Conservation (phyloP, 2,888 invertebrate genomes). For the Esperia sulphurella region DNA sequence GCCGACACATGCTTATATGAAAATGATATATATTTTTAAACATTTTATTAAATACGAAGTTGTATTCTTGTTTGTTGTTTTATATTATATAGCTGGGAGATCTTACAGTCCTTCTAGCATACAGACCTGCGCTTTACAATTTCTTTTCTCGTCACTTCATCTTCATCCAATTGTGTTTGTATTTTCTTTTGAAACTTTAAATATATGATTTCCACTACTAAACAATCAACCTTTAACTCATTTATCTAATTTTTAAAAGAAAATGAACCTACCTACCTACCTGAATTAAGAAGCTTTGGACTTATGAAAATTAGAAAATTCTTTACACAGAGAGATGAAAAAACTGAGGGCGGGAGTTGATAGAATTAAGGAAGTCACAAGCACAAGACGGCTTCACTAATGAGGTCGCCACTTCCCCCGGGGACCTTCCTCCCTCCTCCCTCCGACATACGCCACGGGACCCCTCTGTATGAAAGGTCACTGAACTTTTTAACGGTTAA, state of each 20-base stretch:
- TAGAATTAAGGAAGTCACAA: conserved; percentile 1
- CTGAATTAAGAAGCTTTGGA: background rate
- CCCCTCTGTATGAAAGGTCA: background rate
- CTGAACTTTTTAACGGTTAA: background rate
- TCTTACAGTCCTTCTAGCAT: no score
- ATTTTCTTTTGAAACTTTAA: no score
- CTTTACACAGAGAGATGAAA: background rate
- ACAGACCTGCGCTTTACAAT: no score
- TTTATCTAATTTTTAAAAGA: background rate
- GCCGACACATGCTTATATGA: no score
- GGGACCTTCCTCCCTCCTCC: background rate
- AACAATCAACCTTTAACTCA: no score
- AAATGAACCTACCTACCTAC: background rate
- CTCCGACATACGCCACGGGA: background rate
- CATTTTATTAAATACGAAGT: no score
- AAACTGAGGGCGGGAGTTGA: background rate
- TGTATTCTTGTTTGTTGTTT: no score
- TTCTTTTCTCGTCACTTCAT: no score
- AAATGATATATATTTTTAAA: no score
- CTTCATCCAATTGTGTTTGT: no score
- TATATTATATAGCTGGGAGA: no score
- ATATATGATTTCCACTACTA: no score
- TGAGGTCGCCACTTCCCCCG: background rate
- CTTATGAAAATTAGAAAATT: background rate
- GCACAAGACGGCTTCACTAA: background rate